A percentile compares a stretch with the other conserved stretches of the same genome.
Evolutionary conservation across 2,888 invertebrate genomes (phyloP).

Genomic region (Micropterix aruncella): DNA sequence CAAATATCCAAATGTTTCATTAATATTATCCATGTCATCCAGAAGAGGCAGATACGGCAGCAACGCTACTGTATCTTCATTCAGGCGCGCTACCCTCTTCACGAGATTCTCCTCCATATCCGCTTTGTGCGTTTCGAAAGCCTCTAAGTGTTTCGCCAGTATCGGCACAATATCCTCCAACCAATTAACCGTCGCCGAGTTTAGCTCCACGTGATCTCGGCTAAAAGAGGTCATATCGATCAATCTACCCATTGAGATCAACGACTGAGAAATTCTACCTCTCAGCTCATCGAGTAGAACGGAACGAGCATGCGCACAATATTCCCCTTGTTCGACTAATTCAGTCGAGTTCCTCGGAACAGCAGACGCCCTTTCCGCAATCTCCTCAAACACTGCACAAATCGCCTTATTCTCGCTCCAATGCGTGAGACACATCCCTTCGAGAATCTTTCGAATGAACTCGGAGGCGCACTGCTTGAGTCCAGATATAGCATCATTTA

Average conservation of each 20-base stretch:
- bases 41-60: constrained; percentile 62
- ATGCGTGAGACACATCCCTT: constrained; percentile 46
- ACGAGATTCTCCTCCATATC: constrained; percentile 73
- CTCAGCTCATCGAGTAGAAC: constrained; percentile 52
- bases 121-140: constrained; percentile 69
- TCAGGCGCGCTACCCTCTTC: constrained; percentile 52
- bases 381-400: constrained; percentile 55
- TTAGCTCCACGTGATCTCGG: constrained; percentile 62
- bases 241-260: constrained; percentile 51
- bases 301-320: constrained; percentile 67
- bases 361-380: constrained; percentile 51
- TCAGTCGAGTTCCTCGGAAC: constrained; percentile 70
- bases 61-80: constrained; percentile 55
- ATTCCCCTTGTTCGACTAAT: constrained; percentile 64
- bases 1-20: constrained; percentile 64
- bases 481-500: constrained; percentile 45
- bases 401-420: constrained; percentile 52
- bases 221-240: constrained; percentile 65
- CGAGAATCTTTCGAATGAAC: constrained; percentile 46
- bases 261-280: constrained; percentile 51
- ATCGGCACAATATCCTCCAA: constrained; percentile 64
- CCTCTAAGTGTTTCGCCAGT: constrained; percentile 64
- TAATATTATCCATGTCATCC: constrained; percentile 72
- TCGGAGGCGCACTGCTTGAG: constrained; percentile 42
- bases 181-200: constrained; percentile 77